Percentiles rank a stretch among this genome's conserved stretches.
phyloP scores from a whole-genome alignment of 2,797 vertebrate species.

The Myotis pilosus region DNA sequence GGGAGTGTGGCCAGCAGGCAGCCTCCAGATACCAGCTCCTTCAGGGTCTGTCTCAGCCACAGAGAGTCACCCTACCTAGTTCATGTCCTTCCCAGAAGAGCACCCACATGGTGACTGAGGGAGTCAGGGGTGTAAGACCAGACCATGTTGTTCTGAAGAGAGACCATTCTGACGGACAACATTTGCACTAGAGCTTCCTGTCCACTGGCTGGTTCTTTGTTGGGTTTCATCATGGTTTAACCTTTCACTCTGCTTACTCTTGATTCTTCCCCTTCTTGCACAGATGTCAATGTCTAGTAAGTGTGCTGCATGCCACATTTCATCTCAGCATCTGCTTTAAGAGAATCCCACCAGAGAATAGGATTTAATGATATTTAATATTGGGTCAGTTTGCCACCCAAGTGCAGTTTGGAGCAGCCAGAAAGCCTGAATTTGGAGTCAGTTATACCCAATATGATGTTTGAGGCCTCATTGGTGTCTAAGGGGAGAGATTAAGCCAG shows the following conservation, averaged over 20 bases:
- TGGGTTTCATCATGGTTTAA: neutral
- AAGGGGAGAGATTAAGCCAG: neutral
- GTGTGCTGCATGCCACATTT: neutral
- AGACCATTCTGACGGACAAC: too few species aligned
- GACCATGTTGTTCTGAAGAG: neutral
- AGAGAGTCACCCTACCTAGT: neutral
- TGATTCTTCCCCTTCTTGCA: neutral
- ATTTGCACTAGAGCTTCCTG: neutral
- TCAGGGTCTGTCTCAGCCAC: neutral
- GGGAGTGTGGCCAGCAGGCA: neutral
- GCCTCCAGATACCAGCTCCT: neutral
- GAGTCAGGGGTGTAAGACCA: neutral
- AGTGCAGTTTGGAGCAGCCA: neutral
- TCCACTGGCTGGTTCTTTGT: neutral
- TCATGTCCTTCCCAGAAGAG: neutral
- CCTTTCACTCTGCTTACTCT: neutral
- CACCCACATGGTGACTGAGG: accelerated
- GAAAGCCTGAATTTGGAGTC: neutral
- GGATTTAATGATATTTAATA: neutral
- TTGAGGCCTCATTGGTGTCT: neutral
- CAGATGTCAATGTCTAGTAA: neutral
- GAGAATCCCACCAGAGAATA: neutral
- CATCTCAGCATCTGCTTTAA: neutral
- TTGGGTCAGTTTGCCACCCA: neutral
- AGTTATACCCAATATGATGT: neutral